Evolutionary conservation across 2,113 vertebrate species (phyloP).

Genomic region (Ahaetulla prasina): DNA sequence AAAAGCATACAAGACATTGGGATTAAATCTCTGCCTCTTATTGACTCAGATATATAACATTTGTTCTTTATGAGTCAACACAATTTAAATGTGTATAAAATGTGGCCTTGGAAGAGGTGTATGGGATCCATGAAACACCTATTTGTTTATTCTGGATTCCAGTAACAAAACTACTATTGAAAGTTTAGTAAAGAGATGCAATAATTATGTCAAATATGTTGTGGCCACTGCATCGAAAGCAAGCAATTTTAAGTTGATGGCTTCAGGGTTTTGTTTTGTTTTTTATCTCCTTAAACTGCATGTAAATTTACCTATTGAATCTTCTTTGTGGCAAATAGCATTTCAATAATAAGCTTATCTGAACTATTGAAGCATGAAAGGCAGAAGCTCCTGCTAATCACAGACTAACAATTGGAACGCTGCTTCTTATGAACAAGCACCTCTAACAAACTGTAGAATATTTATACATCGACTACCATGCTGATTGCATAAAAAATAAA

Average conservation of each 20-base stretch:
- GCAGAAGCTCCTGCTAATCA: slow-evolving; percentile 24
- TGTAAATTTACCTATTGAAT: slow-evolving; percentile 37
- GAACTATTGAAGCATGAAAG: slow-evolving; percentile 25
- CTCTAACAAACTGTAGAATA: slow-evolving; percentile 3
- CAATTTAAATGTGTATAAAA: not conserved
- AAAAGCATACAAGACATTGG: not conserved
- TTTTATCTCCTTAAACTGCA: not conserved
- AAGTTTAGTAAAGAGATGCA: not conserved
- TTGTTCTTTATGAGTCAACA: not conserved
- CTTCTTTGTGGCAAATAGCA: slow-evolving; percentile 14
- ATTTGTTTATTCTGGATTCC: not conserved
- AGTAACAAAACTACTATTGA: not conserved
- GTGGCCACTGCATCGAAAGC: not conserved
- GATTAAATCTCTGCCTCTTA: not conserved
- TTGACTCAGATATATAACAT: not conserved
- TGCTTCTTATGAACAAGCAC: slow-evolving; percentile 3
- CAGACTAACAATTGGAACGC: slow-evolving; percentile 33
- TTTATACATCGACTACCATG: too few species aligned
- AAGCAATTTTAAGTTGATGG: not conserved
- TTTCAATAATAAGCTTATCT: slow-evolving; percentile 36
- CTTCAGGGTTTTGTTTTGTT: not conserved
- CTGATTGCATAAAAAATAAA: too few species aligned
- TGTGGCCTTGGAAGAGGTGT: too few species aligned
- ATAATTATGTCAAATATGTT: not conserved
- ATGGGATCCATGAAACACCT: not conserved